phyloP scores from a whole-genome alignment of 2,113 vertebrate species.

The Hypocryptadius cinnamomeus region DNA sequence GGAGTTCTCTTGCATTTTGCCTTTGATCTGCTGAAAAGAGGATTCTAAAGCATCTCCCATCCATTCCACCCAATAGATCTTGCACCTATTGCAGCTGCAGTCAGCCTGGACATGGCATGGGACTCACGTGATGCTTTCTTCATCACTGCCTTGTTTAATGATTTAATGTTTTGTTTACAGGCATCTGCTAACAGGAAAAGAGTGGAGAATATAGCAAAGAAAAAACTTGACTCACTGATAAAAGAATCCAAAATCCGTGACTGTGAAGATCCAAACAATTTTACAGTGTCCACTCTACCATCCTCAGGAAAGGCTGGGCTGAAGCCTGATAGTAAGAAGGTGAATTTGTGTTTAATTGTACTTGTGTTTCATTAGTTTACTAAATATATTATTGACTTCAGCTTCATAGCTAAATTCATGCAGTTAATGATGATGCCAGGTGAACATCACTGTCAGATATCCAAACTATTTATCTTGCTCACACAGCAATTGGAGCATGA shows the following conservation, averaged over 20 bases:
- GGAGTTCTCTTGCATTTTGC: neutral
- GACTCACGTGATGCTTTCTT: neutral
- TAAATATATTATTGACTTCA: neutral
- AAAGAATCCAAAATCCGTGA: slow-evolving; percentile 96
- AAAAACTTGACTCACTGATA: slow-evolving; percentile 89
- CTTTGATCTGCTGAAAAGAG: neutral
- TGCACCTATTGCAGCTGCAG: neutral
- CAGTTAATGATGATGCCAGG: slow-evolving; percentile 15
- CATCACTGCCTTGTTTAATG: neutral
- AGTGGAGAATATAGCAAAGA: slow-evolving; percentile 92
- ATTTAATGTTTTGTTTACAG: slow-evolving; percentile 58
- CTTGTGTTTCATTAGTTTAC: neutral
- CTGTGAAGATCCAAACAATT: slow-evolving; percentile 87
- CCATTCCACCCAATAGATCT: neutral
- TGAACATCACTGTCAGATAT: neutral
- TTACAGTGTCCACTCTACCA: slow-evolving; percentile 78
- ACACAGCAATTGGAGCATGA: neutral
- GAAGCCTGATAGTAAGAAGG: slow-evolving; percentile 68
- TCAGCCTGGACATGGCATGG: neutral
- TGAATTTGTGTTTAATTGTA: neutral
- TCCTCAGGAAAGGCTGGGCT: slow-evolving; percentile 65
- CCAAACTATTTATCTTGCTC: neutral
- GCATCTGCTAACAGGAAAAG: slow-evolving; percentile 88
- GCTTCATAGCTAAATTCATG: neutral
- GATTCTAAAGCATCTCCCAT: neutral